Conservation (phyloP, 2,797 vertebrate species). For the Sebastolobus altivelis region DNA sequence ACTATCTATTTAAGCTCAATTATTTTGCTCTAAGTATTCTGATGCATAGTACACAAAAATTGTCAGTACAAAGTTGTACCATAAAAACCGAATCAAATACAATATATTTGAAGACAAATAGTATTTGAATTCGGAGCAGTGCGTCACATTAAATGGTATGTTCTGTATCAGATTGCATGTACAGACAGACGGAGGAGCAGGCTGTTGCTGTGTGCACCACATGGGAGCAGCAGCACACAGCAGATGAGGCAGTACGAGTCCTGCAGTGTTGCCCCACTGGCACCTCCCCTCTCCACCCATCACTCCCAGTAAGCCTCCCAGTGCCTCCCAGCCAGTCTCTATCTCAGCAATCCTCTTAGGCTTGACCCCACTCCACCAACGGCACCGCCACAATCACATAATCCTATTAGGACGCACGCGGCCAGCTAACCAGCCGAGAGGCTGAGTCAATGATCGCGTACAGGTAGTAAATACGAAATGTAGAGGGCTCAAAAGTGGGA, state of each 20-base stretch:
- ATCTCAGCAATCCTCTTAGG: slow-evolving; percentile 72
- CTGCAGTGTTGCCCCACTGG: slow-evolving; percentile 7
- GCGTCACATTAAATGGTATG: background rate
- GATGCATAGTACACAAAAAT: background rate
- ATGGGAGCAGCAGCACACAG: slow-evolving; percentile 72
- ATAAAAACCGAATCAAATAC: background rate
- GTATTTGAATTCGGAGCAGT: background rate
- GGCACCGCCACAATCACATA: slow-evolving; percentile 55
- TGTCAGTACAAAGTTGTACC: background rate
- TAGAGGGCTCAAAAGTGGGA: background rate
- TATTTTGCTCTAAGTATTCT: background rate
- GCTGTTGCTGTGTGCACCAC: slow-evolving; percentile 43
- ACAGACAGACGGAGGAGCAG: background rate
- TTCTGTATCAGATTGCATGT: background rate
- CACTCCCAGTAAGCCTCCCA: slow-evolving; percentile 38
- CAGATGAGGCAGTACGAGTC: slow-evolving; percentile 6
- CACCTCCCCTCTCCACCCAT: slow-evolving; percentile 40
- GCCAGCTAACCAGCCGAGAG: slow-evolving; percentile 25
- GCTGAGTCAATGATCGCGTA: slow-evolving; percentile 19
- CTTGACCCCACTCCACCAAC: slow-evolving; percentile 56
- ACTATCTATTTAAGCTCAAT: background rate
- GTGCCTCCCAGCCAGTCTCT: slow-evolving; percentile 26
- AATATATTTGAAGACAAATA: background rate
- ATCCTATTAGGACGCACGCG: slow-evolving; percentile 65
- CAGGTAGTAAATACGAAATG: slow-evolving; percentile 18